Base-by-base conservation (phyloP, 2,888 invertebrate genomes). In the Bugula neritina region DNA sequence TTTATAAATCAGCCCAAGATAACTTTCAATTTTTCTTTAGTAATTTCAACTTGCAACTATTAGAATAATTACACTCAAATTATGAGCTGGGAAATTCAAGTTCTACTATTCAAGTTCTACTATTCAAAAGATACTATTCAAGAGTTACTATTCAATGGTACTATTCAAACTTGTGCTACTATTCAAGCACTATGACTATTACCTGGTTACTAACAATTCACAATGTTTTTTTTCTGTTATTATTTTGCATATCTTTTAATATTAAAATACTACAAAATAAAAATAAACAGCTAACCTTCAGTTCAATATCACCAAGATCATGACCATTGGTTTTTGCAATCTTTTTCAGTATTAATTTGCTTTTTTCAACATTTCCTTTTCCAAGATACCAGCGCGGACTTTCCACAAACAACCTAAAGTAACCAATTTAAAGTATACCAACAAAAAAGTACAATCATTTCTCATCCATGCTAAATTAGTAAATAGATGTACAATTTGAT, bases 371-470 rank as follows among this genome's bases (percentile, higher is more conserved):
- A 43, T 54, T 35, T 54, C 54, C 54, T 31, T 54, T 54, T 23
- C 54, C 25, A 23, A 70, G 70, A 52, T 54, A 25, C 70, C 70
- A 70, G 3, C 70, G 2, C 10, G 70, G 70, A 43, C 70, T 70
- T 29, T 70, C 70, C 25, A n/a, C 63, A 63, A 31, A 63, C 10
- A 63, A 34, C 29, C 63, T 63, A 31, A 10, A 43, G 5, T 43
- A 43, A 43, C 17, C 17, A 43, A 17, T 10, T 10, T 43, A 43
- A 10, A 43, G 43, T n/a, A n/a, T n/a, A n/a, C n/a, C n/a, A n/a
- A n/a, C n/a, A n/a, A n/a, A n/a, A n/a, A n/a, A n/a, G n/a, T n/a
- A n/a, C n/a, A n/a, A n/a, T n/a, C n/a, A n/a, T n/a, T n/a, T n/a
- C n/a, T n/a, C n/a, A n/a, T n/a, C n/a, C n/a, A n/a, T n/a, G n/a